These are phyloP conservation scores for Erpornis zantholeuca DNA, from an alignment of 2,113 vertebrate species.

Conservation along the genomic window DNA sequence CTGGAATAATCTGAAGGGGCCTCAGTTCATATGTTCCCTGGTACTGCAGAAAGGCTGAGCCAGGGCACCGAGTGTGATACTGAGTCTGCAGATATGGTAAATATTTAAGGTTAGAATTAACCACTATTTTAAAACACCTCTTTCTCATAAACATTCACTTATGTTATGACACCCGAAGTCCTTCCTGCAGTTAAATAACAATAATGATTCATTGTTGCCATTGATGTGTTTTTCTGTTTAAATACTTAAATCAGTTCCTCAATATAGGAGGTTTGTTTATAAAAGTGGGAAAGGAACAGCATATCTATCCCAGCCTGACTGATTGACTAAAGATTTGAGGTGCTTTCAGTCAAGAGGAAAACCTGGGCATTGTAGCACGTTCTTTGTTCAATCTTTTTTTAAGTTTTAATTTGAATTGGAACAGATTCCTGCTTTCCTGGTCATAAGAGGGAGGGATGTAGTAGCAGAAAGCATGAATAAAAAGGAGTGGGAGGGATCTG, in stretches of 20 bases:
- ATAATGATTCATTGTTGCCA: neutral
- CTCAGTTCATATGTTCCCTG: neutral
- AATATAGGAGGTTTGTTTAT: neutral
- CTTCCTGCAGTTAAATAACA: neutral
- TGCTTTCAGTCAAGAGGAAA: neutral
- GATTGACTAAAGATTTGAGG: neutral
- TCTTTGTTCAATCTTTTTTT: neutral
- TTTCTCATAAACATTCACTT: neutral
- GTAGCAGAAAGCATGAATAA: neutral
- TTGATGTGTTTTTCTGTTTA: neutral
- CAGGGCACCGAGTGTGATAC: neutral
- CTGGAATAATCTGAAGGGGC: conserved; percentile 8
- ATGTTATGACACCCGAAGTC: neutral
- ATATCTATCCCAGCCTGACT: neutral
- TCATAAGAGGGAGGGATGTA: neutral
- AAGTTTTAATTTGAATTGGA: neutral
- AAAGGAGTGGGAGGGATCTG: neutral
- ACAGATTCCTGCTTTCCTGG: neutral
- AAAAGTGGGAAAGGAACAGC: neutral
- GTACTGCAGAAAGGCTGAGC: neutral
- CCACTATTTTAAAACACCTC: neutral
- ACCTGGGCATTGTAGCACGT: neutral
- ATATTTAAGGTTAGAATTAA: conserved; percentile 16
- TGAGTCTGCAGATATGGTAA: neutral
- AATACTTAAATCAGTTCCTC: neutral